Conservation (phyloP, 2,888 invertebrate species). For the Cerceris rybyensis region DNA sequence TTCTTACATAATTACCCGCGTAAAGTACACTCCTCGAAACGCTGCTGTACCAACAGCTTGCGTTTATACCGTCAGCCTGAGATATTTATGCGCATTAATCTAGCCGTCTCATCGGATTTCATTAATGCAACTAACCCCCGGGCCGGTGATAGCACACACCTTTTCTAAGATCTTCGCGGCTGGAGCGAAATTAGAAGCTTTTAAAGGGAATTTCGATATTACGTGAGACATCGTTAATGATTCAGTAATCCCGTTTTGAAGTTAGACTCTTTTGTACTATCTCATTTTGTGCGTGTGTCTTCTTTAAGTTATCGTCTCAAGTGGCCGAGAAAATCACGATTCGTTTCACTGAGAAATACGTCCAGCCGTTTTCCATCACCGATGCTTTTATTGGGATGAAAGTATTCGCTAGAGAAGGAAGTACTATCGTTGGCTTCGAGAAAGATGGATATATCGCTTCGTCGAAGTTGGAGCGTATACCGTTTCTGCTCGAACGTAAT, state of each 20-base stretch:
- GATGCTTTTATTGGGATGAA: too few relatives aligned
- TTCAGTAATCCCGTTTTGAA: neutral
- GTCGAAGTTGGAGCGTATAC: conserved; percentile 38
- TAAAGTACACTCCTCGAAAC: conserved; percentile 60
- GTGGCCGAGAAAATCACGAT: too few relatives aligned
- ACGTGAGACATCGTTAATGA: conserved; percentile 33
- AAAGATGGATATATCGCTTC: conserved; percentile 9
- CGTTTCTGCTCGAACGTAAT: conserved; percentile 41
- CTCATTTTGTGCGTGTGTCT: too few relatives aligned
- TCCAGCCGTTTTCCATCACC: too few relatives aligned
- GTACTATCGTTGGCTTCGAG: neutral
- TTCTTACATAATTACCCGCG: conserved; percentile 66
- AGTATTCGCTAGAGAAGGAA: too few relatives aligned
- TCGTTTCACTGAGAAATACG: too few relatives aligned
- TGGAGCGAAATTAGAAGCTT: too few relatives aligned
- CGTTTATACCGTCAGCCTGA: conserved; percentile 55
- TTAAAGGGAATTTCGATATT: conserved; percentile 35
- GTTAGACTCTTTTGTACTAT: too few relatives aligned
- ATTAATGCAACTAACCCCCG: conserved; percentile 56
- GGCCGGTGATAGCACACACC: conserved; percentile 52
- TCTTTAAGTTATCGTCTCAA: too few relatives aligned
- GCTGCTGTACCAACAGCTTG: conserved; percentile 42
- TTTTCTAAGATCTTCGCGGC: neutral
- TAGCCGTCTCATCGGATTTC: conserved; percentile 67
- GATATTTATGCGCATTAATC: conserved; percentile 69